Percentiles rank a stretch among this genome's conserved stretches.
Evolutionary conservation across 1,140 invertebrate species (phyloP).

Genomic region (Ceratitis capitata): DNA sequence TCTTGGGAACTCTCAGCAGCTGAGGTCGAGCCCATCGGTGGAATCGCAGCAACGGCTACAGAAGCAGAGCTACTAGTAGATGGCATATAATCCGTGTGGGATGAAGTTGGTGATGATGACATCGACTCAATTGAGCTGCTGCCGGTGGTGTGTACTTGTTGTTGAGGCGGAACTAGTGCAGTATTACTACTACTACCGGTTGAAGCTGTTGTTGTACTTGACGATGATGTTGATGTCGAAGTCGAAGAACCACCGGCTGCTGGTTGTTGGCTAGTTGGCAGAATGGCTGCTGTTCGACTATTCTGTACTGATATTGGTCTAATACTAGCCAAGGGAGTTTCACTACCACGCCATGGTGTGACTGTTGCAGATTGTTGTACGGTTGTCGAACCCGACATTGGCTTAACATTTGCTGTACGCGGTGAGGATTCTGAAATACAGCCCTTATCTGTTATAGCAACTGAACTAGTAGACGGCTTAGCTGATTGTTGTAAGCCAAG

Average conservation of each 20-base stretch:
- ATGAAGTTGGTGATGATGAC: conserved; percentile 71
- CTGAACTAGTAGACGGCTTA: conserved; percentile 73
- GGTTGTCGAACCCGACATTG: conserved; percentile 79
- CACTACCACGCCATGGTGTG: conserved; percentile 72
- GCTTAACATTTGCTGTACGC: conserved; percentile 89
- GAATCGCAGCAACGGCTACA: conserved; percentile 66
- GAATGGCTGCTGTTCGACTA: conserved; percentile 79
- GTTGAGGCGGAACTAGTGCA: conserved; percentile 73
- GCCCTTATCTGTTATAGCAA: conserved; percentile 73
- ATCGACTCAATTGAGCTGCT: conserved; percentile 69
- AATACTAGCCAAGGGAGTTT: conserved; percentile 90
- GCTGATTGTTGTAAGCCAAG: conserved; percentile 76
- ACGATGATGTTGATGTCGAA: conserved; percentile 50
- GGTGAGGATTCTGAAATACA: conserved; percentile 81
- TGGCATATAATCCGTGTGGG: conserved; percentile 76
- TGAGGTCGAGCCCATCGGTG: conserved; percentile 64
- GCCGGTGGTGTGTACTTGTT: conserved; percentile 70
- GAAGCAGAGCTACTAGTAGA: conserved; percentile 74
- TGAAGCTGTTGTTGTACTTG: conserved; percentile 42
- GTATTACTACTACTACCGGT: conserved; percentile 62
- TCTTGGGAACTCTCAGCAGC: conserved; percentile 63
- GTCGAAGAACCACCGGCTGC: conserved; percentile 49
- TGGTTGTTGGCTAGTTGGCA: conserved; percentile 73
- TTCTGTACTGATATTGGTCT: conserved; percentile 84
- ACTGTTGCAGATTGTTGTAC: conserved; percentile 69